Percentiles rank a stretch among this genome's conserved stretches.
Conservation (phyloP, 2,888 invertebrate species). For the Minunthozetes semirufus region DNA sequence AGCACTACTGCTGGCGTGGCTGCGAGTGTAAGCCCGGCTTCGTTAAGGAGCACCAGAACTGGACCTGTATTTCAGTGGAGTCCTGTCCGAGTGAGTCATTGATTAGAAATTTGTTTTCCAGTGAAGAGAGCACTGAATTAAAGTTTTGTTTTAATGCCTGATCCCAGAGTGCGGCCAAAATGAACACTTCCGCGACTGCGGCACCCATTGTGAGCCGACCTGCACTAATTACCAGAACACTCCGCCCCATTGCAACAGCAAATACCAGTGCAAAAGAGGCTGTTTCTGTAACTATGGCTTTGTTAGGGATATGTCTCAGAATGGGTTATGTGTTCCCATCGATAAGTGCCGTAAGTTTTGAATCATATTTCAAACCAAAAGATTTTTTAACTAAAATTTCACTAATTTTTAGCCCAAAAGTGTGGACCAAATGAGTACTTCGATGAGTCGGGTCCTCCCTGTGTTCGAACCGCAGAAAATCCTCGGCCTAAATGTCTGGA, state of each 20-base stretch:
- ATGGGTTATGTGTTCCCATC: constrained; percentile 32
- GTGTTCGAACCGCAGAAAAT: constrained; percentile 18
- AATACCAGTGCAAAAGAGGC: constrained; percentile 33
- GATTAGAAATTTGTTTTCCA: neutral
- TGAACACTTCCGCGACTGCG: constrained; percentile 33
- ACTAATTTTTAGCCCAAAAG: constrained; percentile 30
- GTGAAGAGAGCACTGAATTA: neutral
- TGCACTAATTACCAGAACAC: constrained; percentile 33
- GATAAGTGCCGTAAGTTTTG: constrained; percentile 32
- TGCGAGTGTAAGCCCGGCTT: constrained; percentile 35
- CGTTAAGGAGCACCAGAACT: constrained; percentile 32
- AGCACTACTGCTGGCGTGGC: constrained; percentile 31
- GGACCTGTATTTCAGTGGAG: constrained; percentile 33
- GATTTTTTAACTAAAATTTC: neutral
- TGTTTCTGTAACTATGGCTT: constrained; percentile 36
- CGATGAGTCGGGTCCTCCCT: constrained; percentile 35
- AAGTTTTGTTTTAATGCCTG: neutral
- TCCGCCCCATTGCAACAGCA: constrained; percentile 29
- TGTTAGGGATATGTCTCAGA: constrained; percentile 33
- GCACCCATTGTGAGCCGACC: constrained; percentile 33
- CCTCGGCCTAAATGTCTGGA: constrained; percentile 35
- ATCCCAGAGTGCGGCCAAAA: constrained; percentile 30
- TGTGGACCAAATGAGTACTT: constrained; percentile 35
- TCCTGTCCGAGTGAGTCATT: constrained; percentile 30
- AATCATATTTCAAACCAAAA: neutral